Conservation (phyloP, 2,113 vertebrate species). For the Tenrec ecaudatus region DNA sequence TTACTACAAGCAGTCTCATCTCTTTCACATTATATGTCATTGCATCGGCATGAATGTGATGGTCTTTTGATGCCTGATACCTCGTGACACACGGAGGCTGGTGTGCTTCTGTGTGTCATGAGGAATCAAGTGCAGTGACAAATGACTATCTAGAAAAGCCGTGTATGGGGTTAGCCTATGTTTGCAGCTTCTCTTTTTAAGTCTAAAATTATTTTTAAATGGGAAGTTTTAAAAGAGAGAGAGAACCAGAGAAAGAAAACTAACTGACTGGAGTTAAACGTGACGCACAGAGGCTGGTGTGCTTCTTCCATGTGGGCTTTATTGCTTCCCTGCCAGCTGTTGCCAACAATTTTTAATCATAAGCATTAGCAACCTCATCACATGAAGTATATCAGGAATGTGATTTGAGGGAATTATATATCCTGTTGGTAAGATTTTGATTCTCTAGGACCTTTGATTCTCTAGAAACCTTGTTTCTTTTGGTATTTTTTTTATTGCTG, state of each 20-base stretch:
- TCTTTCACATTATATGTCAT: neutral
- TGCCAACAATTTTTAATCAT: neutral
- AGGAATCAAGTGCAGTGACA: too few relatives aligned
- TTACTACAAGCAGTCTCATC: neutral
- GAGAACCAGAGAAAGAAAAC: neutral
- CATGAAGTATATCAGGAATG: neutral
- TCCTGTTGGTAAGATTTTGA: neutral
- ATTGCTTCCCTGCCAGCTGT: too few relatives aligned
- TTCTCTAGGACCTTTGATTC: conserved; percentile 16
- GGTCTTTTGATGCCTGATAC: too few relatives aligned
- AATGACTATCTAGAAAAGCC: too few relatives aligned
- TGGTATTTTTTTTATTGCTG: conserved; percentile 58
- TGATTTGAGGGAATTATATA: neutral
- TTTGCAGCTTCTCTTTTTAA: neutral
- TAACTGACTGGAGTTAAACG: too few relatives aligned
- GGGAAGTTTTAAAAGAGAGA: neutral
- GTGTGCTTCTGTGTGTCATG: too few relatives aligned
- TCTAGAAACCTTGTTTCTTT: conserved; percentile 29
- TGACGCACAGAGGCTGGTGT: too few relatives aligned
- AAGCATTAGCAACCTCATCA: neutral
- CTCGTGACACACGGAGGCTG: too few relatives aligned
- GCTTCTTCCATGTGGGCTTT: too few relatives aligned
- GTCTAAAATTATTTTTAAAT: conserved; percentile 47
- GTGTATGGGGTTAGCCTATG: neutral
- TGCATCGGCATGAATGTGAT: too few relatives aligned